Evolutionary conservation across 2,888 invertebrate genomes (phyloP), one percentile per base, ranked within the genome.

Genomic region (Tetranychus truncatus): DNA sequence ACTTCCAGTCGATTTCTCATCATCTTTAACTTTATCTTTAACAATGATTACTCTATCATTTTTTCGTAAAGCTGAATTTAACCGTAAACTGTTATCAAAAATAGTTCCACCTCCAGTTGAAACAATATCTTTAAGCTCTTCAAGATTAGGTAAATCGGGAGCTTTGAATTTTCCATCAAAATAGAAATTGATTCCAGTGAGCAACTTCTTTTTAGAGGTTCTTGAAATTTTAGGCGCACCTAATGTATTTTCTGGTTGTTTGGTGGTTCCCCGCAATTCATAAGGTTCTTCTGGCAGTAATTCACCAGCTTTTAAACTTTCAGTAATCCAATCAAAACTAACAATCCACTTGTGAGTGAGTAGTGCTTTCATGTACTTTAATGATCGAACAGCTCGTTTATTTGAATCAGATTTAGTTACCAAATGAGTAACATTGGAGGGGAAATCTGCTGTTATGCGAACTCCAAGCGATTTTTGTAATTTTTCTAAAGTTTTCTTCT

Each of bases 121-220:
- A 18, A 72, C 18, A 9, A 72, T 15, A 15, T 44, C 72, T 5
- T 5, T 45, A 20, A 72, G 34, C 5, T 72, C 72, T 1, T 44
- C 20, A 34, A 24, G 20, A 44, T 8, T n/a, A 6, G 72, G 72
- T 8, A 34, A 20, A 72, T 45, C 72, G 45, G 45, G 1, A 45
- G 20, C 9, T 44, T 72, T n/a, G 34, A 72, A 72, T 72, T 72
- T 72, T 15, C 72, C 72, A 24, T 72, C 72, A 9, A 72, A 72
- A 44, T 24, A 72, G 44, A 46, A 44, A 18, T 44, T 44, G 15
- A 24, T 34, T 8, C 72, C 72, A 4, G 7, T 6, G 72, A 72
- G 34, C 34, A 72, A 20, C 20, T 72, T 72, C 44, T 72, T 72
- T 11, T 72, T 72, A 18, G 72, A 34, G 11, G 72, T 72, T n/a